Percentiles rank a stretch among this genome's conserved stretches.
These are phyloP conservation scores for Lithobates pipiens DNA, from an alignment of 2,797 vertebrate species.

Conservation along the genomic window DNA sequence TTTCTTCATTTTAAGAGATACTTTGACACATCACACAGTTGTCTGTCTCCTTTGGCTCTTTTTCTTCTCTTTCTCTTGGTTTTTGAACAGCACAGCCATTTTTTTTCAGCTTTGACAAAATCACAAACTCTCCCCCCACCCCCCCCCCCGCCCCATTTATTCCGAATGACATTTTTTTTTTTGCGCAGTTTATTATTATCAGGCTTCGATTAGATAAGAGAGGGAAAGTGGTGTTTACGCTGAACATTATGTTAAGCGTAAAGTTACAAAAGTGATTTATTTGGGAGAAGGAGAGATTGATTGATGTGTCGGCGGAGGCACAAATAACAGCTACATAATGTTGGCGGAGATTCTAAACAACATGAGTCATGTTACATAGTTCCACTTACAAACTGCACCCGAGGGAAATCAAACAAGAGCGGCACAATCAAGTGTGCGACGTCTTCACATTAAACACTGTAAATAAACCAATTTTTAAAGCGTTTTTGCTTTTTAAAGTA, in stretches of 20 bases:
- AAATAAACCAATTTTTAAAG: slow-evolving; percentile 6
- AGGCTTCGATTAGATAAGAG: slow-evolving; percentile 11
- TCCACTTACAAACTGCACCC: slow-evolving; percentile 46
- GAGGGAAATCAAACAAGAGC: slow-evolving; percentile 10
- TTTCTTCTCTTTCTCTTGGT: too few relatives aligned
- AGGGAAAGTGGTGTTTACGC: background rate
- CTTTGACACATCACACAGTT: too few relatives aligned
- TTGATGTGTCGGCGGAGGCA: slow-evolving; percentile 12
- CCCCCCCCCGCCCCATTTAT: background rate
- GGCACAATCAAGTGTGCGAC: background rate
- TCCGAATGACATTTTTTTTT: background rate
- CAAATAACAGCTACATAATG: slow-evolving; percentile 27
- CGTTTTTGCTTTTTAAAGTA: background rate
- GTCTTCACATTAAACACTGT: background rate
- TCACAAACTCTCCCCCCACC: background rate
- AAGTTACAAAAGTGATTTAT: slow-evolving; percentile 23
- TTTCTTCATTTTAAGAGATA: background rate
- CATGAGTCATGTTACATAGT: slow-evolving; percentile 43
- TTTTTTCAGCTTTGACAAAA: background rate
- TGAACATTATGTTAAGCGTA: background rate
- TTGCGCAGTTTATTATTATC: background rate
- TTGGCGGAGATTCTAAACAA: slow-evolving; percentile 22
- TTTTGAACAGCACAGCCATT: too few relatives aligned
- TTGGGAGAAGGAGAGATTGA: background rate
- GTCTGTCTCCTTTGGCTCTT: too few relatives aligned